phyloP scores from a whole-genome alignment of 2,797 vertebrate genomes.

The Melanotaenia parkinsoni region DNA sequence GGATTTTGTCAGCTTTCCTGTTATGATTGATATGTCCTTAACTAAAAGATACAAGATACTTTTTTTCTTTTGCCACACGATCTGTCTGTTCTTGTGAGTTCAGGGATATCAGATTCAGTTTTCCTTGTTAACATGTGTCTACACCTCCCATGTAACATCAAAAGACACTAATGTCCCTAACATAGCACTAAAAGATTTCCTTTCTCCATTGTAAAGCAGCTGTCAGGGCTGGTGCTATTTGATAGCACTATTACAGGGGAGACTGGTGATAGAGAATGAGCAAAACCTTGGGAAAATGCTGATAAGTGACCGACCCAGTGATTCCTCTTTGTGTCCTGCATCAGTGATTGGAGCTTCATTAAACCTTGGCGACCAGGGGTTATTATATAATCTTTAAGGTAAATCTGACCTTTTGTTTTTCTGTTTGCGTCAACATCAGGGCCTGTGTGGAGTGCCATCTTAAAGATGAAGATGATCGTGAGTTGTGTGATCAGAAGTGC shows the following conservation, averaged over 20 bases:
- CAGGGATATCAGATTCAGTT: constrained; percentile 67
- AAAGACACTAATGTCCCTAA: constrained; percentile 75
- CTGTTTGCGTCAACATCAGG: constrained; percentile 77
- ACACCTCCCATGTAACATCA: constrained; percentile 72
- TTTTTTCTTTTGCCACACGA: constrained; percentile 39
- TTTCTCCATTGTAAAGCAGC: constrained; percentile 75
- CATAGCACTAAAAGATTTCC: constrained; percentile 69
- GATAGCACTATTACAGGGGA: constrained; percentile 64
- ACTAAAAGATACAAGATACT: constrained; percentile 39
- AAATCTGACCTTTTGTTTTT: constrained; percentile 47
- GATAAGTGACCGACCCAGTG: constrained; percentile 67
- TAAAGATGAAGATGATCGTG: constrained; percentile 77
- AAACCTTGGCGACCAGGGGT: constrained; percentile 40
- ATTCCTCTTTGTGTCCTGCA: constrained; percentile 53
- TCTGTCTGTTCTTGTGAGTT: constrained; percentile 59
- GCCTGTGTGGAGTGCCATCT: constrained; percentile 94
- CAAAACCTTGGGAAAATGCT: constrained; percentile 72
- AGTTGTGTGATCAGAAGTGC: constrained; percentile 88
- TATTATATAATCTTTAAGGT: constrained; percentile 1
- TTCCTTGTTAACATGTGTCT: constrained; percentile 72
- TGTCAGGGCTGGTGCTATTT: constrained; percentile 71
- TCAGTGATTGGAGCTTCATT: constrained; percentile 53
- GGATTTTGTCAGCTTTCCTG: constrained; percentile 30
- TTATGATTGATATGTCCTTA: constrained; percentile 32
- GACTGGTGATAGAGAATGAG: constrained; percentile 49